Conservation (phyloP, 2,113 vertebrate species). For the Pangasianodon hypophthalmus region DNA sequence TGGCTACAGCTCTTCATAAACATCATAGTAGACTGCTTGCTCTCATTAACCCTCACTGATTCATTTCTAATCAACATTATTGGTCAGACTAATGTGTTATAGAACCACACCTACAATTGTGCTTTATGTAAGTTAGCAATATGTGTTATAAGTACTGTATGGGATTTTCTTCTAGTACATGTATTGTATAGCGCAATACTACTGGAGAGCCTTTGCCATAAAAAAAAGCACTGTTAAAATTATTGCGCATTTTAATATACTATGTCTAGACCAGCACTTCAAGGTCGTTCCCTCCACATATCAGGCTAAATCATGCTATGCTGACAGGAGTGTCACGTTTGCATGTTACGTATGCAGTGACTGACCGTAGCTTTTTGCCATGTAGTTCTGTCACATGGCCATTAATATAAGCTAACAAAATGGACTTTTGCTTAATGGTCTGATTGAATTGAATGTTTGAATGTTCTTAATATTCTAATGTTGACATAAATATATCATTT, state of each 20-base stretch:
- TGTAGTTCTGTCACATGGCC: background rate
- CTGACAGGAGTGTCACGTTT: background rate
- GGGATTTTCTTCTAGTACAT: background rate
- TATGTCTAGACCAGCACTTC: background rate
- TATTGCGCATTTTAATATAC: slow-evolving; percentile 8
- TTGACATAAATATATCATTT: background rate
- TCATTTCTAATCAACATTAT: background rate
- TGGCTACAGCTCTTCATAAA: background rate
- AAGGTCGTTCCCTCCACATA: background rate
- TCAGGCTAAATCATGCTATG: background rate
- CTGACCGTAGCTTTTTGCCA: background rate
- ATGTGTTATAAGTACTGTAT: background rate
- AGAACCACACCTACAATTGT: background rate
- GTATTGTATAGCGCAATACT: background rate
- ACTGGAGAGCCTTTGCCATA: background rate
- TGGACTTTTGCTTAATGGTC: background rate
- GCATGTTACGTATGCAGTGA: background rate
- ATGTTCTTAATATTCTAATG: background rate
- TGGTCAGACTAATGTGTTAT: background rate
- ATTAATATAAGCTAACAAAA: background rate
- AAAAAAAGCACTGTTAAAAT: background rate
- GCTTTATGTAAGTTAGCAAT: background rate
- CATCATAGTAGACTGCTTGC: background rate
- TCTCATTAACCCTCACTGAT: background rate
- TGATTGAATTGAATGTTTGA: background rate